phyloP scores from a whole-genome alignment of 2,888 invertebrate genomes.

The Drosophila parthenogenetica region DNA sequence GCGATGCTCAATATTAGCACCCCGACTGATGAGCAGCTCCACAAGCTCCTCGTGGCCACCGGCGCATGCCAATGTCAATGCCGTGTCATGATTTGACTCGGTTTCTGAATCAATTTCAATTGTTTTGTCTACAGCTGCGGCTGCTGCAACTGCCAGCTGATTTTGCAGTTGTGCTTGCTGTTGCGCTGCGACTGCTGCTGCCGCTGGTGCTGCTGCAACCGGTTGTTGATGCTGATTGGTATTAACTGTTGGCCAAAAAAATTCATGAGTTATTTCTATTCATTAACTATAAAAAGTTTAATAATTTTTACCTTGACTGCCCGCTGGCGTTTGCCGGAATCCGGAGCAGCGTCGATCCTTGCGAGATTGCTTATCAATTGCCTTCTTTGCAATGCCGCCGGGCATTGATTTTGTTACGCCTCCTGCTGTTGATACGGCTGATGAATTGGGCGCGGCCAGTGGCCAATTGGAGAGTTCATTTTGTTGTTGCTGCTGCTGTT shows the following conservation, averaged over 20 bases:
- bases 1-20: conserved; percentile 98
- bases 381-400: conserved; percentile 84
- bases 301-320: conserved; percentile 82
- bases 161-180: conserved; percentile 81
- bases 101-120: conserved; percentile 99
- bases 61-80: conserved; percentile 97
- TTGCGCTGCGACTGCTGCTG: conserved; percentile 79
- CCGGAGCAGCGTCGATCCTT: conserved; percentile 84
- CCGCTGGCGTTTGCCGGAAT: conserved; percentile 84
- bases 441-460: conserved; percentile 60
- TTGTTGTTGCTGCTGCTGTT: conserved; percentile 54
- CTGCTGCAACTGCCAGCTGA: conserved; percentile 71
- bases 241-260: conserved; percentile 64
- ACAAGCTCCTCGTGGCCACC: conserved; percentile 99
- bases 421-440: conserved; percentile 57
- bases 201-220: conserved; percentile 52
- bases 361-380: conserved; percentile 85
- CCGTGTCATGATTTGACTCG: conserved; percentile 99
- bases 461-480: conserved; percentile 74
- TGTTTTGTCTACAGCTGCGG: conserved; percentile 88
- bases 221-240: conserved; percentile 78
- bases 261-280: not conserved
- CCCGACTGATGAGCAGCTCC: conserved; percentile 94
- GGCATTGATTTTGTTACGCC: conserved; percentile 75
- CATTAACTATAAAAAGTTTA: not conserved